phyloP scores from a whole-genome alignment of 2,113 vertebrate species.

The Tachysurus vachellii region DNA sequence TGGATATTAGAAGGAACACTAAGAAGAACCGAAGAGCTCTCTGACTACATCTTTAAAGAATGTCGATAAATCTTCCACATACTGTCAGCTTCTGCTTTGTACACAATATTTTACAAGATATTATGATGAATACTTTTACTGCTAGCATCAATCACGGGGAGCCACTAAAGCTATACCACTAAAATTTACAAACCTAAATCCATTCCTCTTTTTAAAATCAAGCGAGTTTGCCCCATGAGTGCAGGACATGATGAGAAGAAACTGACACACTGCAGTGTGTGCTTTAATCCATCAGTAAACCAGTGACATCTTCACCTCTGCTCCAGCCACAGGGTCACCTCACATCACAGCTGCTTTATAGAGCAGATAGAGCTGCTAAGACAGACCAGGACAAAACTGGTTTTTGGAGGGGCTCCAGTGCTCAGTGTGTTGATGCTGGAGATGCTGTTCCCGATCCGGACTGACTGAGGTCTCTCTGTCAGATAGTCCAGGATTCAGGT shows the following conservation, averaged over 20 bases:
- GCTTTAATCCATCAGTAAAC: not conserved
- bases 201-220: not conserved
- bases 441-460: no score
- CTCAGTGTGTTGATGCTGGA: no score
- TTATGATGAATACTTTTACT: slow-evolving; percentile 21
- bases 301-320: not conserved
- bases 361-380: no score
- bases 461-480: no score
- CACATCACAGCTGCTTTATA: not conserved
- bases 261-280: not conserved
- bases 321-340: not conserved
- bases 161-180: not conserved
- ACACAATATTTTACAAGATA: slow-evolving; percentile 1
- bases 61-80: slow-evolving; percentile 6
- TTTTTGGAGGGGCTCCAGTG: no score
- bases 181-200: not conserved
- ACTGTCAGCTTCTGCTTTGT: not conserved
- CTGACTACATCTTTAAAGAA: not conserved
- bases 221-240: not conserved
- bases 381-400: no score
- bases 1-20: not conserved
- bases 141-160: not conserved
- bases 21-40: not conserved
- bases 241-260: not conserved
- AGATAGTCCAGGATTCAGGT: no score